Evolutionary conservation across 2,113 vertebrate genomes (phyloP).

Genomic region (Caloenas nicobarica): DNA sequence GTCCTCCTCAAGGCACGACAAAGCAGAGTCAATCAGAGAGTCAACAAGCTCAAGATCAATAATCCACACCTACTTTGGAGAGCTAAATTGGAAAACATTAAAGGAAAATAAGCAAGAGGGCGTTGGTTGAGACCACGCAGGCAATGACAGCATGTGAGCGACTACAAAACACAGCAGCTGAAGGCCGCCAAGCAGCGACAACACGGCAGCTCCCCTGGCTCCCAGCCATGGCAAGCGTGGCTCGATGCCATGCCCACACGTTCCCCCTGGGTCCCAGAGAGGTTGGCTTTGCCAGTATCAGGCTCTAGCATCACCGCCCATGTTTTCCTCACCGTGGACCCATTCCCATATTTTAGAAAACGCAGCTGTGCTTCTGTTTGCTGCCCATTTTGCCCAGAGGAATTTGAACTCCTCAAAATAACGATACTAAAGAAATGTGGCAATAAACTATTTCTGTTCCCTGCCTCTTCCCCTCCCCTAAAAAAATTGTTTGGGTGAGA

Average conservation of each 20-base stretch:
- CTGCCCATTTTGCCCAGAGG: not conserved
- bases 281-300: fast-evolving
- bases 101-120: not conserved
- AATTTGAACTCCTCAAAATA: not conserved
- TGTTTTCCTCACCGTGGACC: not conserved
- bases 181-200: fast-evolving
- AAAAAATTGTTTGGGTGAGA: not conserved
- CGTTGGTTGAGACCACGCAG: not conserved
- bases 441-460: not conserved
- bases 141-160: not conserved
- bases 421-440: not conserved
- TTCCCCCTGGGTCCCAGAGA: not conserved
- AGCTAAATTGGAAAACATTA: not conserved
- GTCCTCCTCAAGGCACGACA: not conserved
- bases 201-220: not conserved
- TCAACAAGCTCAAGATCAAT: not conserved
- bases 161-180: not conserved
- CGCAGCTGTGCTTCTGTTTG: not conserved
- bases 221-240: not conserved
- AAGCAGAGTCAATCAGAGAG: not conserved
- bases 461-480: fast-evolving
- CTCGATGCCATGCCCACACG: not conserved
- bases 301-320: not conserved
- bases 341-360: not conserved
- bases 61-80: not conserved